Base-by-base conservation (phyloP, 2,113 vertebrate species). In the Paedocypris sp. region DNA sequence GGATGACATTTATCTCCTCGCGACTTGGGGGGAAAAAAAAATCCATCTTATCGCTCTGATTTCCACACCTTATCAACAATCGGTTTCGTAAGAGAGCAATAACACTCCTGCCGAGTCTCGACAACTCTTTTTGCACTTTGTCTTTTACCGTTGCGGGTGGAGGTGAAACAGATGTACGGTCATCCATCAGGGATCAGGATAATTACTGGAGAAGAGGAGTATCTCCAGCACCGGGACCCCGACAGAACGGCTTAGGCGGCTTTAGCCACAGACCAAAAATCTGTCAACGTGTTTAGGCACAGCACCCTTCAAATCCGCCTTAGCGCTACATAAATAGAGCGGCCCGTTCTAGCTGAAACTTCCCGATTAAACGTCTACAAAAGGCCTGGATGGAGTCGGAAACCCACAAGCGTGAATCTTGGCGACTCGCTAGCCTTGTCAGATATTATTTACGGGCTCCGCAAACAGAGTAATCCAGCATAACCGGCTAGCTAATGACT, bases 401-500 rank as follows among this genome's bases (percentile, higher is more conserved):
- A n/a, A n/a, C n/a, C n/a, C n/a, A n/a, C n/a, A n/a, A n/a, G n/a
- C n/a, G 11, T 11, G 8, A 57, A 31, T 26, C 25, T 31, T 32
- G 18, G 12, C 53, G n/a, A n/a, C 53, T 57, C 6, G 16, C 6
- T 31, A 20, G 31, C 15, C 29, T 50, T 32, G 10, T 19, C 18
- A 35, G 19, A 31, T 19, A n/a, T 28, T n/a, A 12, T 11, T 51
- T 18, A 4, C 29, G 3, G 26, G 20, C 9, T 33, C 16, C 33
- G 3, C 6, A 3, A 4, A 22, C 22, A 35, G 20, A 61, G 32
- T 42, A 26, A 63, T 54, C 38, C 41, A 42, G 48, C 31, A 54
- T 36, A 47, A 54, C 50, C 61, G 43, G 61, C 53, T 64, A 45
- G 42, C 41, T 36, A 29, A 36, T 20, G 35, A 56, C 60, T 62